A percentile compares a stretch with the other conserved stretches of the same genome.
These are phyloP conservation scores for Plemyria rubiginata DNA, from an alignment of 2,888 invertebrate species.

Conservation along the genomic window DNA sequence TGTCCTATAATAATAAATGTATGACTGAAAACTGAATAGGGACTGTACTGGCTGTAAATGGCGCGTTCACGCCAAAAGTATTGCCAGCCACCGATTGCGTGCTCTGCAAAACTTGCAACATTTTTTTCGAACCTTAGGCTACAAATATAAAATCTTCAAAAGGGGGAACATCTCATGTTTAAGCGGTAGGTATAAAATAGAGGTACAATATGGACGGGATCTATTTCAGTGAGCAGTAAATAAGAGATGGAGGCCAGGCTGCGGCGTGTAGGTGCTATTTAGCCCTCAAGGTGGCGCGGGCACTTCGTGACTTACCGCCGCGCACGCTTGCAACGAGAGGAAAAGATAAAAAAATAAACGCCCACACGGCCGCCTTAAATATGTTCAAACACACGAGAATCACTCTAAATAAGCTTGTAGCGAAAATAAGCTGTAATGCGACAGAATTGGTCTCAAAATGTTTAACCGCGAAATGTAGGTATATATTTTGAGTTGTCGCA, in stretches of 20 bases:
- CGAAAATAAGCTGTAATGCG: slow-evolving; percentile 16
- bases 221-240: slow-evolving; percentile 57
- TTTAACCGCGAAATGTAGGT: not conserved
- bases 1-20: too few species aligned
- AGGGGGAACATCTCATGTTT: not conserved
- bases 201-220: slow-evolving; percentile 24
- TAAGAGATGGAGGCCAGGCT: slow-evolving; percentile 51
- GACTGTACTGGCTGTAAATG: too few species aligned
- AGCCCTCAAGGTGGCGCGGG: slow-evolving; percentile 78
- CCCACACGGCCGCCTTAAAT: slow-evolving; percentile 72
- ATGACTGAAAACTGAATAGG: too few species aligned
- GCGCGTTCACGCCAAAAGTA: too few species aligned
- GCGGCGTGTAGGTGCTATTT: slow-evolving; percentile 76
- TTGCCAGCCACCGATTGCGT: too few species aligned
- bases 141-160: too few species aligned
- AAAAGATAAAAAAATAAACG: slow-evolving; percentile 63
- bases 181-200: not conserved
- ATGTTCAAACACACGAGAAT: slow-evolving; percentile 57
- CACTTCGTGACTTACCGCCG: slow-evolving; percentile 82
- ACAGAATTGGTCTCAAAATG: not conserved
- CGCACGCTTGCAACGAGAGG: slow-evolving; percentile 57
- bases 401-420: slow-evolving; percentile 9
- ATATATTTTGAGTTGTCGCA: too few species aligned
- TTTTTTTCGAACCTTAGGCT: too few species aligned
- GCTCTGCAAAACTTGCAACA: too few species aligned